Evolutionary conservation across 2,888 invertebrate genomes (phyloP), one percentile per base, ranked within the genome.

Genomic region (Drosophila buzzatii): DNA sequence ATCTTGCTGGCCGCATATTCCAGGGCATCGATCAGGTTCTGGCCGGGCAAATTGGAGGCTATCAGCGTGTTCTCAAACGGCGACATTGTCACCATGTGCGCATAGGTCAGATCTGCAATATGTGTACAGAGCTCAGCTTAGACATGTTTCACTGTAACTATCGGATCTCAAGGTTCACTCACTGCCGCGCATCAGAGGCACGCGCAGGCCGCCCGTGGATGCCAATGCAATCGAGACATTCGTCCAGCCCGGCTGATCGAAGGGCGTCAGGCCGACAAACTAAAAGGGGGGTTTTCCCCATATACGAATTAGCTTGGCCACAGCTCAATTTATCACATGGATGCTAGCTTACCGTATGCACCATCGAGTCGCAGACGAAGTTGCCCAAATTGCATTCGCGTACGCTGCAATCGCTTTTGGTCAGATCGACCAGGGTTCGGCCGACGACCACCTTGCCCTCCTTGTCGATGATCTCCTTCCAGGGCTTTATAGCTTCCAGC

Each of bases 1-100:
- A 91, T 84, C 35, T 78, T 76, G 52, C 78, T 93, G 0, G 94
- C 94, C 0, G 94, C 94, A 86, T 93, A 94, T 91, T 96, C 96
- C 2, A 96, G 93, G 14, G 96, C 95, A 69, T 95, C 94, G 63
- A 94, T 89, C 6, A 98, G 90, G 79, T 95, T 93, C 70, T 94
- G 92, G 0, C 98, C 98, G 58, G 94, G 93, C 63, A 98, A 91
- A 82, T 96, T 96, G 64, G 96, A 95, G 16, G 96, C 94, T 84
- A 96, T 95, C 69, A 97, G 93, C 52, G 94, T 95, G 92, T 97
- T 97, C 89, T 95, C 95, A 90, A 97, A 98, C 0, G 98, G 98
- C 70, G 95, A 94, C 27, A 95, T 94, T 81, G 95, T 95, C 7
- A 96, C 92, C 10, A 97, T 87, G 66, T 96, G 95, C 58, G 95